A percentile compares a stretch with the other conserved stretches of the same genome.
Conservation (phyloP, 2,888 invertebrate genomes). For the Drosophila pegasa region DNA sequence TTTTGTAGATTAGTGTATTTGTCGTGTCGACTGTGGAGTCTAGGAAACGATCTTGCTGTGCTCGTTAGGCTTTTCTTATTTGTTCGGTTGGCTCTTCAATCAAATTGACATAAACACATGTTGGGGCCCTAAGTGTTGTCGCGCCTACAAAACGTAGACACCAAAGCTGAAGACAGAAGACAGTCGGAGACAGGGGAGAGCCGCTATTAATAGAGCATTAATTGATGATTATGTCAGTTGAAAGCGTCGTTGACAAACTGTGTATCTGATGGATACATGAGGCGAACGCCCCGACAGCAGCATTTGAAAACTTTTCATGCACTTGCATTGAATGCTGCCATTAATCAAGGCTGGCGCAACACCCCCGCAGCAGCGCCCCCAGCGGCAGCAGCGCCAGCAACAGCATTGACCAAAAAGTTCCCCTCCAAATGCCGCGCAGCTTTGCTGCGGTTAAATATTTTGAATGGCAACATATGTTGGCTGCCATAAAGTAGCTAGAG, state of each 20-base stretch:
- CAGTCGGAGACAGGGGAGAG: constrained; percentile 29
- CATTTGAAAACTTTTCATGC: constrained; percentile 56
- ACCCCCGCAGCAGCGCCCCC: neutral
- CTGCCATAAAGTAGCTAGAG: constrained; percentile 74
- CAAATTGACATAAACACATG: constrained; percentile 78
- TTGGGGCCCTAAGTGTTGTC: constrained; percentile 71
- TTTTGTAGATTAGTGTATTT: constrained; percentile 16
- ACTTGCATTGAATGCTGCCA: constrained; percentile 74
- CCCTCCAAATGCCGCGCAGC: constrained; percentile 25
- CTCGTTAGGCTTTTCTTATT: constrained; percentile 32
- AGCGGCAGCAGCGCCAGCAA: no score
- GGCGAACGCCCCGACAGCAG: constrained; percentile 21
- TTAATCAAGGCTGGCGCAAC: constrained; percentile 62
- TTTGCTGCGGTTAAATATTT: constrained; percentile 79
- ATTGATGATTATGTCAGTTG: constrained; percentile 83
- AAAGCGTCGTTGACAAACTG: constrained; percentile 82
- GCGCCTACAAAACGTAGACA: constrained; percentile 45
- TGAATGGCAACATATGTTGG: constrained; percentile 81
- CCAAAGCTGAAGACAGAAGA: constrained; percentile 5
- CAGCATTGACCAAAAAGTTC: neutral
- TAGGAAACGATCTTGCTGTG: constrained; percentile 5
- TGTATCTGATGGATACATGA: constrained; percentile 71
- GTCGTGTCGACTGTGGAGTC: neutral
- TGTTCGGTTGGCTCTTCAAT: constrained; percentile 60
- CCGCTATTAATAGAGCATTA: constrained; percentile 81